Conservation (phyloP, 1,140 invertebrate species). For the Rhopalosiphum maidis region DNA sequence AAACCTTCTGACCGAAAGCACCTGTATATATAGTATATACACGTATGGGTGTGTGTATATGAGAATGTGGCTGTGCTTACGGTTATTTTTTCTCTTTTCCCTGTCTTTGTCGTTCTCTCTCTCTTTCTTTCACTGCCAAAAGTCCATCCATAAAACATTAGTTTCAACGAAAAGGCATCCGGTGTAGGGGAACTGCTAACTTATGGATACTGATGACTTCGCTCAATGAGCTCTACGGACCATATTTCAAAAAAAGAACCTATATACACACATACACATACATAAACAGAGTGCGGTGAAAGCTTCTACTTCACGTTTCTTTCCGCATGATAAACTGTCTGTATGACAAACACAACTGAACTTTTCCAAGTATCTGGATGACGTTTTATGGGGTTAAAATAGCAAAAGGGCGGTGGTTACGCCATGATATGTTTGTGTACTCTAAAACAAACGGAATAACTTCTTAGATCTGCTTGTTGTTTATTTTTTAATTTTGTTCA, state of each 20-base stretch:
- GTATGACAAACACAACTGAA: slow-evolving; percentile 48
- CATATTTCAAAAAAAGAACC: slow-evolving; percentile 53
- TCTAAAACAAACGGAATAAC: slow-evolving; percentile 30
- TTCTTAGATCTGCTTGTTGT: neutral
- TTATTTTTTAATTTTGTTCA: slow-evolving; percentile 33
- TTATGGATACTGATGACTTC: slow-evolving; percentile 61
- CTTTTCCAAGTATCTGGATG: slow-evolving; percentile 48
- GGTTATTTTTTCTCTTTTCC: slow-evolving; percentile 53
- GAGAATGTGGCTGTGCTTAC: neutral
- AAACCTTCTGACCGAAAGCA: slow-evolving; percentile 55
- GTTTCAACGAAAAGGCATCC: slow-evolving; percentile 51
- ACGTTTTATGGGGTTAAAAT: slow-evolving; percentile 55
- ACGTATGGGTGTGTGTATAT: neutral
- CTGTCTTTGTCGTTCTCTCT: neutral
- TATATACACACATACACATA: neutral
- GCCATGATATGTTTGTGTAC: slow-evolving; percentile 5
- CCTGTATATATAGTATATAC: slow-evolving; percentile 47
- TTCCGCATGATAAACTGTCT: slow-evolving; percentile 56
- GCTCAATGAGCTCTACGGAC: slow-evolving; percentile 59
- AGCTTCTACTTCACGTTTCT: slow-evolving; percentile 53
- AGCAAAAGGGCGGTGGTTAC: slow-evolving; percentile 26
- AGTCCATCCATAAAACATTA: slow-evolving; percentile 60
- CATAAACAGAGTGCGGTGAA: slow-evolving; percentile 18
- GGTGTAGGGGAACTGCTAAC: slow-evolving; percentile 58
- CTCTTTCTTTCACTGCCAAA: slow-evolving; percentile 39